Evolutionary conservation across 2,888 invertebrate genomes (phyloP), one percentile per base, ranked within the genome.

Genomic region (Ganaspis brasiliensis): DNA sequence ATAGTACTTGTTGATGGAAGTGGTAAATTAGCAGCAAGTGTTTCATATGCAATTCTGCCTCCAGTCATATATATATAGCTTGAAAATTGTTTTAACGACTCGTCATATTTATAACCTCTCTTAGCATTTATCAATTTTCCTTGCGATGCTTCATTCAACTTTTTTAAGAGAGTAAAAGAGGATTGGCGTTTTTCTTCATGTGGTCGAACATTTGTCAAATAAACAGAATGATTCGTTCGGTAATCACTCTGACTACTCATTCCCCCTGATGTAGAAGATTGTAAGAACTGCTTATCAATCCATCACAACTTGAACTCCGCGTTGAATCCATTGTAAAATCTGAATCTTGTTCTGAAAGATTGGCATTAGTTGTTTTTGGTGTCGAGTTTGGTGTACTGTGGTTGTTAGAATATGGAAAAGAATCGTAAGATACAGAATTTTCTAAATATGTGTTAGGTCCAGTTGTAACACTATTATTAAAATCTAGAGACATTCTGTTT

Each of bases 41-140:
- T 81, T 71, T 83, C 82, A 70, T 84, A 85, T 9, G 77, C 56
- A 55, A 81, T 75, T 72, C 77, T 72, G 26, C 81, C 82, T 10
- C 79, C 82, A 61, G 75, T 79, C 14, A 74, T 77, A 55, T 74
- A 61, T n/a, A 61, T 26, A 72, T 77, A 81, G 12, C 67, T 72
- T 24, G 78, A 52, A 75, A 78, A 56, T 59, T 75, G 63, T 63
- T 78, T 75, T 24, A 78, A 55, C 2, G 72, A 19, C 61, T 55
- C 31, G 12, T 37, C 45, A 67, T 75, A 78, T 63, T 72, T 73
- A 45, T 67, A 55, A 19, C 75, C 70, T 14, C 73, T 49, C 52
- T 70, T 74, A 35, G 35, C 4, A 40, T 40, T 40, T 40, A 2
- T 40, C 40, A 12, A 40, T 40, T 40, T 40, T 40, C 8, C 40